Evolutionary conservation across 2,888 invertebrate genomes (phyloP).

Genomic region (Clanis bilineata): DNA sequence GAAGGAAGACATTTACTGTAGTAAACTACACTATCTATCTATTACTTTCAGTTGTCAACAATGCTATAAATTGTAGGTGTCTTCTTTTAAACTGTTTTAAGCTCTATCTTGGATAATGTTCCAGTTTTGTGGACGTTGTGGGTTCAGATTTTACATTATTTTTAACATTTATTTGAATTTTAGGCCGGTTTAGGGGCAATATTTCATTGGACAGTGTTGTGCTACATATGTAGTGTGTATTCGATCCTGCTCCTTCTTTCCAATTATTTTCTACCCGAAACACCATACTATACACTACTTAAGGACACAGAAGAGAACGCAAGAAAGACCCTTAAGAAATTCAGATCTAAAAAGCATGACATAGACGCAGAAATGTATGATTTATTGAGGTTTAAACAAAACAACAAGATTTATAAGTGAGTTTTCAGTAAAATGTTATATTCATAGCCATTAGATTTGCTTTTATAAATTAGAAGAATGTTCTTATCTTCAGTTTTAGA

Average conservation of each 20-base stretch:
- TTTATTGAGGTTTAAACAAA: slow-evolving; percentile 48
- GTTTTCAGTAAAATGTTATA: slow-evolving; percentile 8
- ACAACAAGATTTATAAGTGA: slow-evolving; percentile 58
- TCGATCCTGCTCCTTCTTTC: slow-evolving; percentile 32
- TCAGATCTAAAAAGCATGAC: slow-evolving; percentile 44
- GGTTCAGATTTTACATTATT: background rate
- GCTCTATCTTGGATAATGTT: too few relatives aligned
- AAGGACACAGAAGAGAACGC: slow-evolving; percentile 33
- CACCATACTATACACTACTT: slow-evolving; percentile 54
- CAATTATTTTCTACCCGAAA: slow-evolving; percentile 49
- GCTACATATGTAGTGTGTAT: slow-evolving; percentile 37
- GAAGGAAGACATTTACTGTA: too few relatives aligned
- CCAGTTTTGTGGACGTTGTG: too few relatives aligned
- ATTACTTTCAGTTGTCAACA: too few relatives aligned
- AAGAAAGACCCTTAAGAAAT: slow-evolving; percentile 34
- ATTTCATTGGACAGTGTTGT: slow-evolving; percentile 45
- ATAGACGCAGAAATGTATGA: slow-evolving; percentile 47
- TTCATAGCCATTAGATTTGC: background rate
- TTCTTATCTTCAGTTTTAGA: too few relatives aligned
- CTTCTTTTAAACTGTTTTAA: too few relatives aligned
- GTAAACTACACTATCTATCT: too few relatives aligned
- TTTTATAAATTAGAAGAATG: too few relatives aligned
- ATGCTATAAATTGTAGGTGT: too few relatives aligned
- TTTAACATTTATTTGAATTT: slow-evolving; percentile 21
- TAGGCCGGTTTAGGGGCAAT: slow-evolving; percentile 49